phyloP scores from a whole-genome alignment of 2,797 vertebrate genomes.

The Phoxinus dragarum region DNA sequence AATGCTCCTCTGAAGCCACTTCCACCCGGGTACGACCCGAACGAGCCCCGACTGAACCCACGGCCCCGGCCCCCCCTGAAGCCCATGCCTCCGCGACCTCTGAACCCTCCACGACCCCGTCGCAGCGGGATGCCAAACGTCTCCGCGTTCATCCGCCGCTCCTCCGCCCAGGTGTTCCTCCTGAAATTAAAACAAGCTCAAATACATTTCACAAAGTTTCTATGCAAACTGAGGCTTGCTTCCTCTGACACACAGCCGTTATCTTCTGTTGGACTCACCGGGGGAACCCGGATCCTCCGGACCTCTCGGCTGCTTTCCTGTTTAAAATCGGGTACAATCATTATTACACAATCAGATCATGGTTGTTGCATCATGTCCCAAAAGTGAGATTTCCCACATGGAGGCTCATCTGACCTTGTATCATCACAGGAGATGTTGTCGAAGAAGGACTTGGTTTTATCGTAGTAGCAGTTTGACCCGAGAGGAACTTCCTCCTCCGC shows the following conservation, averaged over 20 bases:
- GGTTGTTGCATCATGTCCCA: neutral
- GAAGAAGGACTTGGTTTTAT: conserved; percentile 98
- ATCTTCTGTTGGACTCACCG: conserved; percentile 55
- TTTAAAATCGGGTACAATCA: conserved; percentile 19
- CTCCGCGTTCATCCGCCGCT: conserved; percentile 92
- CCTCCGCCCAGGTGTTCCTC: conserved; percentile 95
- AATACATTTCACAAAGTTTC: neutral
- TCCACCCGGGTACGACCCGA: conserved; percentile 74
- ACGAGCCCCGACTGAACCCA: conserved; percentile 79
- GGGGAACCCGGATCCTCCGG: conserved; percentile 60
- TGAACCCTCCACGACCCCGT: conserved; percentile 88
- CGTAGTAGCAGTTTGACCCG: conserved; percentile 90
- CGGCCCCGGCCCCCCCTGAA: conserved; percentile 89
- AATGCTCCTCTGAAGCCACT: conserved; percentile 86
- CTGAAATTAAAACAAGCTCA: conserved; percentile 59
- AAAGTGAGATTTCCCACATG: neutral
- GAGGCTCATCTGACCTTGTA: conserved; percentile 79
- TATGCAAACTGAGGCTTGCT: neutral
- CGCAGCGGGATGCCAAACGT: conserved; percentile 95
- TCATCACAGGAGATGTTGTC: conserved; percentile 97
- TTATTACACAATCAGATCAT: neutral
- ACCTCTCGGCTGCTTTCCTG: conserved; percentile 71
- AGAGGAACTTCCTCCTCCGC: conserved; percentile 88
- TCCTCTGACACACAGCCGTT: neutral
- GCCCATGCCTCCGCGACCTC: conserved; percentile 87